These are phyloP conservation scores for Linnaemya vulpina DNA, from an alignment of 2,888 invertebrate genomes.

Conservation along the genomic window DNA sequence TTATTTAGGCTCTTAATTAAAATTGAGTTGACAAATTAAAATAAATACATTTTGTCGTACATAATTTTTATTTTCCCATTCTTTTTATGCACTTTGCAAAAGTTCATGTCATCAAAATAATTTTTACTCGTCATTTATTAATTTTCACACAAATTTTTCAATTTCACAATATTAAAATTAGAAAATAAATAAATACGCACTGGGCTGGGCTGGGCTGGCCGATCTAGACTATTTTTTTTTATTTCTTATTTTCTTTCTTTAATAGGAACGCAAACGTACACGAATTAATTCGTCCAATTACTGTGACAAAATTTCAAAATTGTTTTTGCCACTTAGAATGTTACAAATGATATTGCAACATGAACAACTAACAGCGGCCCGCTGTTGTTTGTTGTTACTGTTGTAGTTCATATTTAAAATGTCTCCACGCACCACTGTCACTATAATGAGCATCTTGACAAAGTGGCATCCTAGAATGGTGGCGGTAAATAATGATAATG, in stretches of 20 bases:
- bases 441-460: constrained; percentile 70
- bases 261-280: constrained; percentile 73
- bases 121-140: constrained; percentile 44
- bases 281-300: constrained; percentile 83
- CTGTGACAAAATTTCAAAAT: constrained; percentile 82
- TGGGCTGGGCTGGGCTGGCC: neutral
- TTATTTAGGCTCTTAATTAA: neutral
- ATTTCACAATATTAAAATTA: constrained; percentile 50
- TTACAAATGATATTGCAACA: constrained; percentile 44
- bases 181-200: neutral
- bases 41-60: neutral
- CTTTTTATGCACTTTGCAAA: neutral
- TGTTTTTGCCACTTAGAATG: constrained; percentile 73
- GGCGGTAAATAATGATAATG: constrained; percentile 65
- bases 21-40: constrained; percentile 13
- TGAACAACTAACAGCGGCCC: neutral
- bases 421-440: constrained; percentile 70
- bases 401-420: constrained; percentile 52
- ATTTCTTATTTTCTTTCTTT: too few relatives aligned
- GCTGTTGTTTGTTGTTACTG: neutral
- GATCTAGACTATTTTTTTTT: constrained; percentile 1
- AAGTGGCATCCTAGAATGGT: constrained; percentile 68
- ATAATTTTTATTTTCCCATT: neutral
- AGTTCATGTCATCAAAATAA: constrained; percentile 42
- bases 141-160: constrained; percentile 49